A percentile compares a stretch with the other conserved stretches of the same genome.
Evolutionary conservation across 2,888 invertebrate genomes (phyloP).

Genomic region (Rapana venosa): DNA sequence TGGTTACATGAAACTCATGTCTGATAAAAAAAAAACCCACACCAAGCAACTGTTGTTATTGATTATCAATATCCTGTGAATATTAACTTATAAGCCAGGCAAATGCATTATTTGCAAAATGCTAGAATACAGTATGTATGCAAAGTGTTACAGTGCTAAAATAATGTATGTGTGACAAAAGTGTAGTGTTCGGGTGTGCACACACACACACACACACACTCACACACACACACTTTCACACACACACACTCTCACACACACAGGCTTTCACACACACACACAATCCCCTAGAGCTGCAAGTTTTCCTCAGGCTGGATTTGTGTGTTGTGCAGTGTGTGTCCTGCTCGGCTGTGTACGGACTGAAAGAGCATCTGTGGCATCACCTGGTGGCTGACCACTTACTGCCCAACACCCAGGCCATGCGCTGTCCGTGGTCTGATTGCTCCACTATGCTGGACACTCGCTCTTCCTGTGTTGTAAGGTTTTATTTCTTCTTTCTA

Average conservation of each 20-base stretch:
- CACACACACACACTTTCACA: neutral
- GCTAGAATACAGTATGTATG: no score
- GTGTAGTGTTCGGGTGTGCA: neutral
- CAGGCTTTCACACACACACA: neutral
- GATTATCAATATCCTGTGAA: no score
- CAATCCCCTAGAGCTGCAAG: neutral
- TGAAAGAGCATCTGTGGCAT: constrained; percentile 52
- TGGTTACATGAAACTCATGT: no score
- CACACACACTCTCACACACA: neutral
- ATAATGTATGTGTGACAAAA: no score
- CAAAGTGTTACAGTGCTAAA: no score
- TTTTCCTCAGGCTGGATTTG: neutral
- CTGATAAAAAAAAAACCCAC: no score
- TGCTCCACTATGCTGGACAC: constrained; percentile 54
- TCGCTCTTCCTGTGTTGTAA: constrained; percentile 45
- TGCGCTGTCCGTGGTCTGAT: constrained; percentile 54
- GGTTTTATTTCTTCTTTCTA: neutral
- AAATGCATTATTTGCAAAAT: no score
- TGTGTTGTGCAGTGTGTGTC: constrained; percentile 47
- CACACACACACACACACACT: neutral
- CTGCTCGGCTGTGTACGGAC: constrained; percentile 54
- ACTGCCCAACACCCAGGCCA: constrained; percentile 44
- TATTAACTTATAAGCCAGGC: no score
- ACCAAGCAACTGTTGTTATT: no score
- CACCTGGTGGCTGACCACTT: constrained; percentile 55